Percentiles rank a stretch among this genome's conserved stretches.
These are phyloP conservation scores for Fregata magnificens DNA, from an alignment of 2,113 vertebrate genomes.

Conservation along the genomic window DNA sequence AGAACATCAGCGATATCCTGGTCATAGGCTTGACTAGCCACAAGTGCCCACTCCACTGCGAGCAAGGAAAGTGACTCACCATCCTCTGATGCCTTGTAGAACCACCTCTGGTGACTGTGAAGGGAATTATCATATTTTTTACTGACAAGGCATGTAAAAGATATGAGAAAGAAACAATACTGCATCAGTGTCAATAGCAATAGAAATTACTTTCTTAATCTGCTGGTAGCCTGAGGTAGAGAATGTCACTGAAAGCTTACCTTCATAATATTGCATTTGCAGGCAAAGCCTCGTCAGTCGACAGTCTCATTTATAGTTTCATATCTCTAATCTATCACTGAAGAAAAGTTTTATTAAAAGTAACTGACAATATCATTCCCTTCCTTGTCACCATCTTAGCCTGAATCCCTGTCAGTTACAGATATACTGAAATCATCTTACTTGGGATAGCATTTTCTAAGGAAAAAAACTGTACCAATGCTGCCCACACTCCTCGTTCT, in stretches of 20 bases:
- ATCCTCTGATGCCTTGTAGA: neutral
- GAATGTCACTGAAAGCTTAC: neutral
- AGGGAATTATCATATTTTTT: neutral
- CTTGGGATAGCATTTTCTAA: neutral
- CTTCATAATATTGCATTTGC: neutral
- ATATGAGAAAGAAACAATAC: neutral
- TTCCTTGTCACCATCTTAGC: neutral
- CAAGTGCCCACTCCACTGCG: neutral
- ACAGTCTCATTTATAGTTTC: neutral
- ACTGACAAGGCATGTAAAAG: neutral
- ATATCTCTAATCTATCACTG: neutral
- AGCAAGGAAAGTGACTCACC: neutral
- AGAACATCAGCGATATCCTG: neutral
- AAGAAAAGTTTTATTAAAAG: constrained; percentile 25
- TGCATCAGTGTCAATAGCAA: neutral
- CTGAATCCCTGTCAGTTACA: neutral
- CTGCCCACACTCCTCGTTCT: neutral
- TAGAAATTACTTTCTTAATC: neutral
- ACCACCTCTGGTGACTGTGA: neutral
- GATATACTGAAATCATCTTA: neutral
- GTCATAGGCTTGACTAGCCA: neutral
- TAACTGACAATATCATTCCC: neutral
- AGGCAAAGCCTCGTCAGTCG: neutral
- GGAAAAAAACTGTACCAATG: neutral
- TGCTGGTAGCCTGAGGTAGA: neutral